phyloP scores from a whole-genome alignment of 2,888 invertebrate genomes.

The Agonum fuliginosum region DNA sequence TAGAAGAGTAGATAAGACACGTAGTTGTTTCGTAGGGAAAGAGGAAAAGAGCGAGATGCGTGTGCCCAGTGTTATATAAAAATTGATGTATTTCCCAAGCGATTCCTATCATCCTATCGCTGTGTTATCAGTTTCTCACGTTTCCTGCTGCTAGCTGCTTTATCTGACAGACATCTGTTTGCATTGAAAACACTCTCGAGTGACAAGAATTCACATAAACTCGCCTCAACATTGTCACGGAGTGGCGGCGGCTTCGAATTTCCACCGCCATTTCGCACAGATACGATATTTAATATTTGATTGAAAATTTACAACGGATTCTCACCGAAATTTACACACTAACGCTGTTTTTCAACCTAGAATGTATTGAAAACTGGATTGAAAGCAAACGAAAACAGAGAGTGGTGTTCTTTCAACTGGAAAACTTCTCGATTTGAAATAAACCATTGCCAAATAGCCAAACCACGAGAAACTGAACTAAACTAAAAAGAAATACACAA shows the following conservation, averaged over 20 bases:
- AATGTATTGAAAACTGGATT: no score
- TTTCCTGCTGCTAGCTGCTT: slow-evolving; percentile 29
- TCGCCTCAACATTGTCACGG: neutral
- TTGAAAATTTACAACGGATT: no score
- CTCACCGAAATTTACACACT: no score
- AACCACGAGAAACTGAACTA: no score
- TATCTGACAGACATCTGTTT: slow-evolving; percentile 48
- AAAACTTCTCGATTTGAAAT: no score
- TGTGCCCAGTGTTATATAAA: slow-evolving; percentile 14
- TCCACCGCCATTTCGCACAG: neutral
- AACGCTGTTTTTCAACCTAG: no score
- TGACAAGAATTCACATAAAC: slow-evolving; percentile 36
- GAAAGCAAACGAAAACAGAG: no score
- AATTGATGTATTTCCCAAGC: slow-evolving; percentile 42
- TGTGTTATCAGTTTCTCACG: slow-evolving; percentile 43
- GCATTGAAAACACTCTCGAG: slow-evolving; percentile 39
- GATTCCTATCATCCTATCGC: slow-evolving; percentile 35
- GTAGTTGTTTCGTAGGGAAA: no score
- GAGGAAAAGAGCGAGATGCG: neutral
- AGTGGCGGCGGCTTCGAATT: slow-evolving; percentile 31
- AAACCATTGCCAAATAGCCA: no score
- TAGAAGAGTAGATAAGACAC: no score
- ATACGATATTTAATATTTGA: slow-evolving; percentile 27
- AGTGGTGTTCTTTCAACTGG: no score
- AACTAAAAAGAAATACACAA: no score